phyloP scores from a whole-genome alignment of 64 coral and sea anemone species.

The Pocillopora verrucosa region DNA sequence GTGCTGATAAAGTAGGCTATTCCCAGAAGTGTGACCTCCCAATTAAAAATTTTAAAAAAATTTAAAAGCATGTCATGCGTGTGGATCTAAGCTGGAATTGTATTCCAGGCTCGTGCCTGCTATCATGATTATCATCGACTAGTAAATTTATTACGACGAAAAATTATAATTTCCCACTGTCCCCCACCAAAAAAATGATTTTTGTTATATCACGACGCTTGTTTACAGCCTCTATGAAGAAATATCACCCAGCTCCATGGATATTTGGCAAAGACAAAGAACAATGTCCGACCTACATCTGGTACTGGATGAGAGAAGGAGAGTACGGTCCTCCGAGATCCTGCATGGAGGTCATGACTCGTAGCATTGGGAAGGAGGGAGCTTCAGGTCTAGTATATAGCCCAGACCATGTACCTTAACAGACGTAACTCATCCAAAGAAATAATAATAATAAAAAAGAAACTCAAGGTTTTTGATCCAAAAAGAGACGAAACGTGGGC shows the following conservation, averaged over 20 bases:
- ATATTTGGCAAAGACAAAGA: conserved; percentile 59
- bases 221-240: conserved; percentile 42
- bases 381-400: conserved; percentile 12
- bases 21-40: too few relatives aligned
- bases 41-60: too few relatives aligned
- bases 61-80: too few relatives aligned
- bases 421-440: neutral
- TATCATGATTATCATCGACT: too few relatives aligned
- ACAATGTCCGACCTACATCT: conserved; percentile 43
- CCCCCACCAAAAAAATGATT: too few relatives aligned
- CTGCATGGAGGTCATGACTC: conserved; percentile 45
- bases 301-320: conserved; percentile 68
- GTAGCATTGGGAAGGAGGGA: conserved; percentile 1
- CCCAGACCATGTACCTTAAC: neutral
- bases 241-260: conserved; percentile 68
- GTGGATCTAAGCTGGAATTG: too few relatives aligned
- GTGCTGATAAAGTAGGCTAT: too few relatives aligned
- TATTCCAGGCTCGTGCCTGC: too few relatives aligned
- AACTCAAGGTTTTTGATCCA: neutral
- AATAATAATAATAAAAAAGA: neutral
- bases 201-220: neutral
- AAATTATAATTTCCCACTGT: too few relatives aligned
- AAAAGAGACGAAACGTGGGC: too few relatives aligned
- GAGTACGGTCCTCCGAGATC: conserved; percentile 37
- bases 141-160: too few relatives aligned